Evolutionary conservation across 2,113 vertebrate species (phyloP), one percentile per base, ranked within the genome.

Genomic region (Podarcis muralis): DNA sequence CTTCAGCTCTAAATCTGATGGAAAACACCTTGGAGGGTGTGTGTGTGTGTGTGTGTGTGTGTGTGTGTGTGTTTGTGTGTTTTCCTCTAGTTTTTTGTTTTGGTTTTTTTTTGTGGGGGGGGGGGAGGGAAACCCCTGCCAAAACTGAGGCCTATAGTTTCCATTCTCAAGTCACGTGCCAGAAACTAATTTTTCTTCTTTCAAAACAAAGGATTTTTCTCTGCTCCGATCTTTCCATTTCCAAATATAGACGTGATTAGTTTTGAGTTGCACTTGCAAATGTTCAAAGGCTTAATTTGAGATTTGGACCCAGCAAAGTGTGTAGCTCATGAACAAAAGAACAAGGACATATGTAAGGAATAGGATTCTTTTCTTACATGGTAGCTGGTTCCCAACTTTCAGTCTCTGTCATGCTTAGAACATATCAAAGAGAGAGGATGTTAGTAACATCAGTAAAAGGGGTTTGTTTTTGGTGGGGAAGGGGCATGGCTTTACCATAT

Each of bases 161-260:
- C 23, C 7, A 7, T 93, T 57, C 76, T 76, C 27, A 76, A 27
- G 11, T 85, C 37, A 30, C 37, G 23, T 18, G 37, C 11, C 15
- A 65, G 72, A 35, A 85, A 40, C 83, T 89, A 40, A 1, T 79
- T 87, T 92, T 92, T 80, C 25, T 53, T 6, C 80, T 88, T 88
- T 75, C 30, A n/a, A 6, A 85, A 72, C 37, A 2, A 80, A 48
- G 43, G 0, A 22, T 90, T 80, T 87, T 53, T 71, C 53, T 59
- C 74, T 22, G 3, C 68, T 18, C 78, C 18, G 7, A 82, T 85
- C 90, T 84, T 48, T 84, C 85, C 40, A 53, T 27, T 11, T 35
- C 69, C 83, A 89, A 89, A 74, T 43, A 13, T 65, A 32, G 5
- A 2, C 1, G 83, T 43, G 86, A 90, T 40, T 62, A 37, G 71